phyloP scores from a whole-genome alignment of 2,113 vertebrate genomes.

The Lynx canadensis region DNA sequence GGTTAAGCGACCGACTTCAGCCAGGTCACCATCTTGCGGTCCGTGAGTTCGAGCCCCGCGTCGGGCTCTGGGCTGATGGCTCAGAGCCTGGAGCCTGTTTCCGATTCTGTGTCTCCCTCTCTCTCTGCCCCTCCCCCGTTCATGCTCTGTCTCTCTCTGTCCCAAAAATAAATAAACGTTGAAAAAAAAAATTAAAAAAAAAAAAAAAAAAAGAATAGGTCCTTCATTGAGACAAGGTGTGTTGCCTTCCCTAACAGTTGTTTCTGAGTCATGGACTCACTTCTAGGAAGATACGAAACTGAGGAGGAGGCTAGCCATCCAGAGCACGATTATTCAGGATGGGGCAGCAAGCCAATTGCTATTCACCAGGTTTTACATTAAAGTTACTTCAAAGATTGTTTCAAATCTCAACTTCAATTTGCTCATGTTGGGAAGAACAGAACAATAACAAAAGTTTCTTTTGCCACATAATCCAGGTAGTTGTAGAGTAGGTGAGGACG shows the following conservation, averaged over 20 bases:
- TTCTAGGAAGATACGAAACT: background rate
- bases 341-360: background rate
- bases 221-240: background rate
- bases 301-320: background rate
- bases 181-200: no score
- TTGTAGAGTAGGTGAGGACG: background rate
- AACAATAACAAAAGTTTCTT: background rate
- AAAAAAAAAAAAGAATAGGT: background rate
- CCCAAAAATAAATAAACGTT: no score
- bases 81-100: no score
- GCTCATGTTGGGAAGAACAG: background rate
- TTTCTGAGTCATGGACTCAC: background rate
- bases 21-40: no score
- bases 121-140: no score
- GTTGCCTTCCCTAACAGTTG: background rate
- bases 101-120: no score
- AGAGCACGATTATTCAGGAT: background rate
- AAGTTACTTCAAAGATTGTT: background rate
- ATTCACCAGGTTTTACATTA: background rate
- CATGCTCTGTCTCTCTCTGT: no score
- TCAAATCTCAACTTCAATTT: slow-evolving; percentile 31
- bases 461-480: background rate
- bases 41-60: no score
- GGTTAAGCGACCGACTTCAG: no score
- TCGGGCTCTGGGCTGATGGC: no score